Conservation (phyloP, 2,113 vertebrate species). For the Phocoena sinus region DNA sequence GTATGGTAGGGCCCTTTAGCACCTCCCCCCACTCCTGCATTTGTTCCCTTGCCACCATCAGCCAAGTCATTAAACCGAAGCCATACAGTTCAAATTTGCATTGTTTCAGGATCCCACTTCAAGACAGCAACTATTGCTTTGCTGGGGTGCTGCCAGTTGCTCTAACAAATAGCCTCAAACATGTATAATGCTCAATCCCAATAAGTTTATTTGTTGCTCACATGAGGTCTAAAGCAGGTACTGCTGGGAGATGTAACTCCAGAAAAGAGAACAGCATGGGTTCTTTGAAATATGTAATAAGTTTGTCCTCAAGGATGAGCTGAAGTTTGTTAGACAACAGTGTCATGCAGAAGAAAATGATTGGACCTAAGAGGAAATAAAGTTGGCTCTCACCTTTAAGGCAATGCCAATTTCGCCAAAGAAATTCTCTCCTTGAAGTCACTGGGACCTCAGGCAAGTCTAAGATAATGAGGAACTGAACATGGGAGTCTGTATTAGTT, state of each 20-base stretch:
- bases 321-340: background rate
- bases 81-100: no score
- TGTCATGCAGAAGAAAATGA: background rate
- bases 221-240: background rate
- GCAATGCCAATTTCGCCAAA: background rate
- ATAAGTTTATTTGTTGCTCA: background rate
- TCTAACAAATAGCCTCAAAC: background rate
- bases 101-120: background rate
- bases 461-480: background rate
- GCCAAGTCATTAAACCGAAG: fast-evolving
- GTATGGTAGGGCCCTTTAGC: background rate
- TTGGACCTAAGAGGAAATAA: background rate
- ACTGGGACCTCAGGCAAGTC: background rate
- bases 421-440: background rate
- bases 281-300: background rate
- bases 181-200: background rate
- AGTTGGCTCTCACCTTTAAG: background rate
- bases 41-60: background rate
- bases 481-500: no score
- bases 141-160: background rate
- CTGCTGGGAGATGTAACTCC: background rate
- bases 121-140: background rate
- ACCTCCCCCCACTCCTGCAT: background rate
- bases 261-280: fast-evolving
- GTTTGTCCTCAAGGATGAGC: background rate